Conservation (phyloP, 2,113 vertebrate genomes). For the Perccottus glenii region DNA sequence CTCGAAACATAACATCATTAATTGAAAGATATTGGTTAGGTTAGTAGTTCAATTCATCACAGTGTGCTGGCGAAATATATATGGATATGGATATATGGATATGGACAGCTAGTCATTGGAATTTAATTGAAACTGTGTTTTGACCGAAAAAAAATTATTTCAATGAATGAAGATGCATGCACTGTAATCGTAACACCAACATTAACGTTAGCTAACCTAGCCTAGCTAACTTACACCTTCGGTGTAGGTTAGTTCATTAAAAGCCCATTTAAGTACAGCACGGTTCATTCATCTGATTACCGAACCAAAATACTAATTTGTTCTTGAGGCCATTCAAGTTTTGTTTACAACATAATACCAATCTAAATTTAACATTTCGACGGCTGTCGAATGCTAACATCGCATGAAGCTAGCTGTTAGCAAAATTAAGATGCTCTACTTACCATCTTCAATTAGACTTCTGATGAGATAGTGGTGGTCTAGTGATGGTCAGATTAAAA, state of each 20-base stretch:
- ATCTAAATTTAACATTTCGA: conserved; percentile 24
- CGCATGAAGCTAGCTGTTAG: conserved; percentile 59
- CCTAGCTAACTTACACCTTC: conserved; percentile 29
- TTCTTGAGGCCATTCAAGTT: background rate
- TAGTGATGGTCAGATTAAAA: conserved; percentile 20
- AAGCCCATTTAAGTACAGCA: no score
- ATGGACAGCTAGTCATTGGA: background rate
- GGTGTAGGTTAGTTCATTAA: background rate
- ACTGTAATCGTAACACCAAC: background rate
- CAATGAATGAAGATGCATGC: background rate
- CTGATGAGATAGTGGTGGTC: conserved; percentile 10
- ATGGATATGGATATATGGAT: no score
- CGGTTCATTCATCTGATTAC: background rate
- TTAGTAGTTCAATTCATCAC: no score
- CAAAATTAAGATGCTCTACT: conserved; percentile 39
- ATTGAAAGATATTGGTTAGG: no score
- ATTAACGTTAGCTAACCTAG: conserved; percentile 47
- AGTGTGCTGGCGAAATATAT: no score
- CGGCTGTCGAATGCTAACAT: conserved; percentile 44
- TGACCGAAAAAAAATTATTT: no score
- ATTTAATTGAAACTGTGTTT: background rate
- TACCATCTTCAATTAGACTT: conserved; percentile 69
- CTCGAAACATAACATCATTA: no score
- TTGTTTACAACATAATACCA: conserved; percentile 16
- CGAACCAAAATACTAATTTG: rapidly evolving